phyloP scores from a whole-genome alignment of 2,797 vertebrate genomes.

The Chelon auratus region DNA sequence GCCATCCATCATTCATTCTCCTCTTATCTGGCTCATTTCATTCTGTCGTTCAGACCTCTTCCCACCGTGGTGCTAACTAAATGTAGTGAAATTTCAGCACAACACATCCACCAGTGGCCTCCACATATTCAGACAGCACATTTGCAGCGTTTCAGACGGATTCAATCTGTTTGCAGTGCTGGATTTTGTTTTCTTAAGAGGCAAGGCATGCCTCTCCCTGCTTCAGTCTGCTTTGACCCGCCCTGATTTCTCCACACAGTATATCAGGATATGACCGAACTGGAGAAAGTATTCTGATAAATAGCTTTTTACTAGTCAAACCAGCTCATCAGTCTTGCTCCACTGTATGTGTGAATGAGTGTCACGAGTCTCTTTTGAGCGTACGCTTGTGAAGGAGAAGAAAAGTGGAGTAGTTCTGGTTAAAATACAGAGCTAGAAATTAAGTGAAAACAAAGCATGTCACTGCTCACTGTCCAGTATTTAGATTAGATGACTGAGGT shows the following conservation, averaged over 20 bases:
- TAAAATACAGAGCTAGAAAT: neutral
- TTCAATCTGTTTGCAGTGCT: constrained; percentile 41
- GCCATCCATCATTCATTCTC: neutral
- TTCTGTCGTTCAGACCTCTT: neutral
- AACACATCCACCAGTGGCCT: neutral
- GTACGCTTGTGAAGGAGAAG: neutral
- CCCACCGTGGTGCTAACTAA: neutral
- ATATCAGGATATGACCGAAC: constrained; percentile 12
- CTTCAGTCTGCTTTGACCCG: constrained; percentile 37
- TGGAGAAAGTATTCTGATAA: constrained; percentile 26
- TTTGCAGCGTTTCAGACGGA: constrained; percentile 29
- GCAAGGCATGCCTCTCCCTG: constrained; percentile 52
- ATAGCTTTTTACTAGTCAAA: neutral
- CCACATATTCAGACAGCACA: constrained; percentile 12
- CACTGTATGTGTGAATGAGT: neutral
- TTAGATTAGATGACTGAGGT: neutral
- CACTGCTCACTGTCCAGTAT: neutral
- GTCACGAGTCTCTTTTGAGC: neutral
- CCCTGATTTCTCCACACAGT: constrained; percentile 44
- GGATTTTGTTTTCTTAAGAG: constrained; percentile 62
- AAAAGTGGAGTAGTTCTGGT: neutral
- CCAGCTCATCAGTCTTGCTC: neutral
- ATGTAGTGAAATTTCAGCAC: constrained; percentile 20
- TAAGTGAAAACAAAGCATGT: neutral
- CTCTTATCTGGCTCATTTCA: neutral